Evolutionary conservation across 2,797 vertebrate genomes (phyloP).

Genomic region (Rhabdophis nuchalis): DNA sequence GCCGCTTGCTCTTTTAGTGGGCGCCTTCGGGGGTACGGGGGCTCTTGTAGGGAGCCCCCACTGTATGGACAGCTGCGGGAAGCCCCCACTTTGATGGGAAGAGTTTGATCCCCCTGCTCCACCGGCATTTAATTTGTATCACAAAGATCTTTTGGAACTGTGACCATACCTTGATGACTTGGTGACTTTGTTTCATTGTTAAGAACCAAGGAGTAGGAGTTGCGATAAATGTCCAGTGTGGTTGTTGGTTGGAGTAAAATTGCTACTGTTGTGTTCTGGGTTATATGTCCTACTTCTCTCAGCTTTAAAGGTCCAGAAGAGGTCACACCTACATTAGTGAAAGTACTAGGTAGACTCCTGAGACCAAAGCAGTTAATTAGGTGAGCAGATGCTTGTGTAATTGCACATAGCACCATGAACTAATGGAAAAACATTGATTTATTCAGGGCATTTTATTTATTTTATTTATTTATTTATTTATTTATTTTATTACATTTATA

Average conservation of each 20-base stretch:
- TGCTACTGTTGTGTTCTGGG: background rate
- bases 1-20: too few relatives aligned
- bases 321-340: background rate
- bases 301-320: background rate
- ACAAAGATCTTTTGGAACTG: background rate
- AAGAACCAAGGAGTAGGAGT: background rate
- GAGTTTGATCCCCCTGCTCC: background rate
- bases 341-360: background rate
- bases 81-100: too few relatives aligned
- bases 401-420: background rate
- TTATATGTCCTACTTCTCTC: background rate
- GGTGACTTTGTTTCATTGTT: background rate
- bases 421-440: background rate
- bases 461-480: too few relatives aligned
- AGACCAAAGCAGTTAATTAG: background rate
- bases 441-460: background rate
- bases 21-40: too few relatives aligned
- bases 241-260: background rate
- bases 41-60: too few relatives aligned
- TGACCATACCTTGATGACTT: background rate
- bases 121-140: background rate
- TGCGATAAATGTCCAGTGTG: background rate
- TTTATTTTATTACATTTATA: too few relatives aligned
- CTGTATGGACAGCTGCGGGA: too few relatives aligned
- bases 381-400: background rate